Percentiles rank a stretch among this genome's conserved stretches.
Conservation (phyloP, 2,113 vertebrate species). For the Hydrolagus affinis region DNA sequence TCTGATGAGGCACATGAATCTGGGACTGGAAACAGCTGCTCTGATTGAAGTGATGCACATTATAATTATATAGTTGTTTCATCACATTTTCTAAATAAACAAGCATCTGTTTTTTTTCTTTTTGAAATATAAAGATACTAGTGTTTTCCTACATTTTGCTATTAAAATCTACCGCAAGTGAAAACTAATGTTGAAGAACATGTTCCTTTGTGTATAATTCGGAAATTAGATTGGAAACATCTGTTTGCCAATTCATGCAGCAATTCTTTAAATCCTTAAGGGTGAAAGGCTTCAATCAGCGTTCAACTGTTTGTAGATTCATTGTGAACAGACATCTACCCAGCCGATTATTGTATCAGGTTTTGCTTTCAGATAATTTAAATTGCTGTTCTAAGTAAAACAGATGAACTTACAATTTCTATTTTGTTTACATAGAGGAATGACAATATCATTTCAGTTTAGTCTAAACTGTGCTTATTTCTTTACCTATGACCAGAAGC, state of each 20-base stretch:
- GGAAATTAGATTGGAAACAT: constrained; percentile 84
- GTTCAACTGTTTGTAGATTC: constrained; percentile 28
- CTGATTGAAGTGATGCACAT: constrained; percentile 82
- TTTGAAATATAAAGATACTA: constrained; percentile 65
- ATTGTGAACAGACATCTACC: constrained; percentile 21
- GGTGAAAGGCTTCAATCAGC: constrained; percentile 32
- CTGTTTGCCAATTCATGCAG: constrained; percentile 81
- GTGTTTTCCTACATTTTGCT: constrained; percentile 76
- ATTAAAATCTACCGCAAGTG: constrained; percentile 80
- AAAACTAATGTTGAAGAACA: constrained; percentile 65
- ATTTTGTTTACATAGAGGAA: not conserved
- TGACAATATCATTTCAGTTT: not conserved
- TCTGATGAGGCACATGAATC: constrained; percentile 59
- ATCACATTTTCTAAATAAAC: constrained; percentile 71
- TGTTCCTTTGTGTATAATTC: constrained; percentile 77
- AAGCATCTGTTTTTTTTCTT: constrained; percentile 71
- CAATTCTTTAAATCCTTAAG: constrained; percentile 36
- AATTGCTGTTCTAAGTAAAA: constrained; percentile 3
- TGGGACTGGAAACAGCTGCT: constrained; percentile 70
- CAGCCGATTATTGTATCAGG: constrained; percentile 23
- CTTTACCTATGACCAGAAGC: not conserved
- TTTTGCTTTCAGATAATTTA: constrained; percentile 2
- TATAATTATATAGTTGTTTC: constrained; percentile 66
- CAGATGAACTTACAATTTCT: not conserved
- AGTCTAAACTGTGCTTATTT: not conserved